These are phyloP conservation scores for Syngnathoides biaculeatus DNA, from an alignment of 2,113 vertebrate genomes.

Conservation along the genomic window DNA sequence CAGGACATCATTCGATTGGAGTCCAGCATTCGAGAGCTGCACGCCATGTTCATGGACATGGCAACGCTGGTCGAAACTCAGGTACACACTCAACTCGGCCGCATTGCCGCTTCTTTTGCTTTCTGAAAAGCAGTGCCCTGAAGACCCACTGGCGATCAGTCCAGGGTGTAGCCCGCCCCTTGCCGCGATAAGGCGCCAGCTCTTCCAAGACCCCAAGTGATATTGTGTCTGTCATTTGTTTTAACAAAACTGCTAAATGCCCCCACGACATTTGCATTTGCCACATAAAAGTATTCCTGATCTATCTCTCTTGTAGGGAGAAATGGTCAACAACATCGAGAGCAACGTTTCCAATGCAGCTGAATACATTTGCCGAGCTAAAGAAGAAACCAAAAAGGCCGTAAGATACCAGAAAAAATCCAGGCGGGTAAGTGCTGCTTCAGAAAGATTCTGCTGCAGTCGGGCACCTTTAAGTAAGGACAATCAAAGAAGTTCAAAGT, in stretches of 20 bases:
- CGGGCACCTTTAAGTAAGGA: background rate
- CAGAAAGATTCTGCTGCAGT: background rate
- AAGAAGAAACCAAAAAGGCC: conserved; percentile 92
- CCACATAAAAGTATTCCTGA: background rate
- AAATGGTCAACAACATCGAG: conserved; percentile 95
- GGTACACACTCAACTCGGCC: conserved; percentile 63
- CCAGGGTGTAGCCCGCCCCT: too few species aligned
- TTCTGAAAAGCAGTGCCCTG: background rate
- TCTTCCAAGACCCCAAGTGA: background rate
- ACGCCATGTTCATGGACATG: conserved; percentile 94
- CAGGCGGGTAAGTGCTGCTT: conserved; percentile 75
- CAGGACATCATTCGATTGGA: conserved; percentile 93
- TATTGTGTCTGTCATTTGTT: too few species aligned
- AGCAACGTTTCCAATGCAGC: conserved; percentile 82
- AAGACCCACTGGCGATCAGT: too few species aligned
- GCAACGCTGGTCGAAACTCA: conserved; percentile 93
- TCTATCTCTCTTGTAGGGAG: conserved; percentile 75
- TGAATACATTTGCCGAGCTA: conserved; percentile 85
- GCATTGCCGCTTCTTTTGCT: background rate
- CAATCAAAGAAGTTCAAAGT: too few species aligned
- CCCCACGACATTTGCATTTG: background rate
- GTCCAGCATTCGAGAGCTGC: conserved; percentile 88
- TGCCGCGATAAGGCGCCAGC: too few species aligned
- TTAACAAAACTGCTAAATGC: too few species aligned
- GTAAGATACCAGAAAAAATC: conserved; percentile 89